Evolutionary conservation across 2,888 invertebrate species (phyloP), one percentile per base, ranked within the genome.

Genomic region (Heliconius ismenius): DNA sequence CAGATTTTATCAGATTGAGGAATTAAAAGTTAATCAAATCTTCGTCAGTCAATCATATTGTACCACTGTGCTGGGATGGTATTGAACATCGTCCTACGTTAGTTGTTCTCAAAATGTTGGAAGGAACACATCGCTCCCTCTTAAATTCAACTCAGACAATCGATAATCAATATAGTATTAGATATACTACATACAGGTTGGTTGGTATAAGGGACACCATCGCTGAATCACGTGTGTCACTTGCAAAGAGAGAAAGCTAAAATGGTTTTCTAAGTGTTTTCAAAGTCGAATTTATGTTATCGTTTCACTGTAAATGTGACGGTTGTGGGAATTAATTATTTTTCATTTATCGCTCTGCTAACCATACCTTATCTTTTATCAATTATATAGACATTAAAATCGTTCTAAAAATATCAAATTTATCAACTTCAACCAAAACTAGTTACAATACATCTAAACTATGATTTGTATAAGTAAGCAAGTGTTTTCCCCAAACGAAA

Each of bases 161-260:
- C 65, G 65, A 67, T 67, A 67, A 67, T 39, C 36, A n/a, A 39
- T 67, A 67, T 67, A 39, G 39, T n/a, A 67, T 67, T 39, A 6
- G 24, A 67, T 39, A 26, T 26, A 62, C 26, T 28, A 39, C 39
- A 67, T 39, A 32, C 10, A 32, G 26, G 32, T 67, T 39, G n/a
- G 36, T 36, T 32, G 6, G 36, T 36, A 39, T 36, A 65, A 39
- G 13, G 62, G 43, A 43, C 43, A 43, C 4, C 6, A 43, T 18
- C 15, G 43, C 15, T 15, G 43, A 15, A 18, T 43, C 18, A 43
- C 15, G 1, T 15, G 7, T 32, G 32, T 7, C 32, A 32, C 32
- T 32, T 32, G 18, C 49, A 49, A 49, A 49, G 49, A 49, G 18
- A 6, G 15, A 43, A 15, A 49, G 4, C 18, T 49, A 21, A 7